These are phyloP conservation scores for Nesidiocoris tenuis DNA, from an alignment of 2,888 invertebrate species.

Conservation along the genomic window DNA sequence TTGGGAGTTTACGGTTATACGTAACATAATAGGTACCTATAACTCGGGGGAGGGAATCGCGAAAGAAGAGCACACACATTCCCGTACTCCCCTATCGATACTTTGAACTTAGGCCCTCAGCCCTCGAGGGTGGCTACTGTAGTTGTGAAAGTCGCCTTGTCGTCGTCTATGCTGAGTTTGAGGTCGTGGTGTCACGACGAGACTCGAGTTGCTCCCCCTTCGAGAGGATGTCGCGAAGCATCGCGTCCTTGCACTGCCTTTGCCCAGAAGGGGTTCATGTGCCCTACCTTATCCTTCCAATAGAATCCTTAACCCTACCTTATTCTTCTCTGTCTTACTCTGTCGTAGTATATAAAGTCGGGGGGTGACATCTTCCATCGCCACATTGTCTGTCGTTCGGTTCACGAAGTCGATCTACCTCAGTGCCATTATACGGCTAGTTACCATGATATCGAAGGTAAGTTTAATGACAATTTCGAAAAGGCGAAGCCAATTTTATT, in stretches of 20 bases:
- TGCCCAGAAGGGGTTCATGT: conserved; percentile 2
- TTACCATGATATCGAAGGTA: not conserved
- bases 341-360: conserved; percentile 22
- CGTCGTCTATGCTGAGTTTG: conserved; percentile 1
- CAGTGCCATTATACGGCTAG: not conserved
- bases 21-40: too few species aligned
- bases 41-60: too few species aligned
- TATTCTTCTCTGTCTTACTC: not conserved
- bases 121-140: conserved; percentile 28
- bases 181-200: conserved; percentile 39
- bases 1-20: too few species aligned
- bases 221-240: conserved; percentile 25
- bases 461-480: too few species aligned
- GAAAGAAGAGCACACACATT: too few species aligned
- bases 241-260: conserved; percentile 40
- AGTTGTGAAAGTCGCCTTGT: conserved; percentile 27
- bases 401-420: not conserved
- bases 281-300: conserved; percentile 23
- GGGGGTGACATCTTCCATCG: conserved; percentile 31
- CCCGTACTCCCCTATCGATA: too few species aligned
- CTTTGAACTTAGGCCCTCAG: not conserved
- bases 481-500: too few species aligned
- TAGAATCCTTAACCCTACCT: conserved; percentile 38
- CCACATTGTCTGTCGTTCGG: not conserved
- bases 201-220: conserved; percentile 7